Conservation (phyloP, 2,113 vertebrate species). For the Struthio camelus region DNA sequence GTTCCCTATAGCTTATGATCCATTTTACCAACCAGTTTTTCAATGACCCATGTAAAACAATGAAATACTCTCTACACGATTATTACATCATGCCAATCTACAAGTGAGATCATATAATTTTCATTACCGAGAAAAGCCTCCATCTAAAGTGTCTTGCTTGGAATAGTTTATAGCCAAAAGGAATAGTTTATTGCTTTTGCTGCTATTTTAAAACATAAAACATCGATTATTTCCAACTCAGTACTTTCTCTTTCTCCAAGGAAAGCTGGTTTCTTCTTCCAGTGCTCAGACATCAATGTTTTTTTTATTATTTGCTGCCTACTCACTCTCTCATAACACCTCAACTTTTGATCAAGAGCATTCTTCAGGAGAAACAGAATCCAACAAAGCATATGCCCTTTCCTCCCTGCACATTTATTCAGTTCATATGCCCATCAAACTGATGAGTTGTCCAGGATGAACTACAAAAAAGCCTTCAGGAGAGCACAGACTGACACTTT, state of each 20-base stretch:
- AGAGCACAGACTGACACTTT: neutral
- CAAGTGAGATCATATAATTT: neutral
- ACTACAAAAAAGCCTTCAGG: neutral
- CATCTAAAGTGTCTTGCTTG: neutral
- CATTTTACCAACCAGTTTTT: constrained; percentile 13
- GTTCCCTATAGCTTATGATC: neutral
- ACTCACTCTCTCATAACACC: neutral
- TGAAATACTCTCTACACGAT: constrained; percentile 4
- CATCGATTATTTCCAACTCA: neutral
- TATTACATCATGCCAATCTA: constrained; percentile 11
- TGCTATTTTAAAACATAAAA: neutral
- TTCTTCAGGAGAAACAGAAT: neutral
- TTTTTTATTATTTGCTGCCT: neutral
- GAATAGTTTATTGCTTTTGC: neutral
- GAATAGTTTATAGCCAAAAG: constrained; percentile 20
- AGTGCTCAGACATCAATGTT: neutral
- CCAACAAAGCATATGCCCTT: neutral
- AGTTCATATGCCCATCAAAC: neutral
- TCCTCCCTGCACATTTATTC: neutral
- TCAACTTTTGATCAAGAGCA: neutral
- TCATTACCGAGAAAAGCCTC: neutral
- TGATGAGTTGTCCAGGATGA: neutral
- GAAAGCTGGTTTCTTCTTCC: neutral
- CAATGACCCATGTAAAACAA: constrained; percentile 20
- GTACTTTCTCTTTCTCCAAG: neutral